Base-by-base conservation (phyloP, 2,113 vertebrate genomes). In the Cinclus cinclus region DNA sequence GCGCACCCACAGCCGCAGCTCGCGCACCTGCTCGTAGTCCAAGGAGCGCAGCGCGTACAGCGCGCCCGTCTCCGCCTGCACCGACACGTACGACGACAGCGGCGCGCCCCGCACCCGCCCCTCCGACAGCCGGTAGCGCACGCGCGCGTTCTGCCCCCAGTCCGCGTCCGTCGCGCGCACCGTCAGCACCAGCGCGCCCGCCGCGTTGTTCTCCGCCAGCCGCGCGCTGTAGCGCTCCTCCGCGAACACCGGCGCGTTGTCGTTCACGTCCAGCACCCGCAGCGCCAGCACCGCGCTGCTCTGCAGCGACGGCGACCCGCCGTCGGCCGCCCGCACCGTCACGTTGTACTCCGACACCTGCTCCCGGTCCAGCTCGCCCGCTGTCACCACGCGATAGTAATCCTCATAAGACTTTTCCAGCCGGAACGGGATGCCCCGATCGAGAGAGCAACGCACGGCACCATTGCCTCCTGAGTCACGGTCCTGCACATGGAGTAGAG, bases 341-440 rank as follows among this genome's bases (percentile, higher is more conserved):
- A 83, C 56, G 56, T 83, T 98, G 30, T 98, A 98, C 22, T 97
- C 76, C 0, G 84, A 4, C 10, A 37, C 55, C 21, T 31, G 69
- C 85, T 98, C 63, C 2, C 63, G 63, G 42, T 65, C 63, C 31
- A 98, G 75, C n/a, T n/a, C n/a, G n/a, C n/a, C n/a, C 15, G 27
- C 20, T 0, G 68, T 39, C 28, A 71, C 23, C 23, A 74, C 53
- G 0, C 53, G 1, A 28, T 71, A 71, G 28, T 71, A 71, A 28
- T 14, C 7, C 2, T 11, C 58, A 2, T 11, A 11, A 1, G 59
- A 27, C 3, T 15, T 74, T 14, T 46, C 7, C 10, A 74, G 15
- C 1, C 11, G 33, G 71, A 75, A 59, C 2, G 71, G 71, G 41
- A 28, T 8, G 1, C 4, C 53, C 4, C 4, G 6, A 0, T 35